phyloP scores from a whole-genome alignment of 2,797 vertebrate genomes.

The Urophycis tenuis region DNA sequence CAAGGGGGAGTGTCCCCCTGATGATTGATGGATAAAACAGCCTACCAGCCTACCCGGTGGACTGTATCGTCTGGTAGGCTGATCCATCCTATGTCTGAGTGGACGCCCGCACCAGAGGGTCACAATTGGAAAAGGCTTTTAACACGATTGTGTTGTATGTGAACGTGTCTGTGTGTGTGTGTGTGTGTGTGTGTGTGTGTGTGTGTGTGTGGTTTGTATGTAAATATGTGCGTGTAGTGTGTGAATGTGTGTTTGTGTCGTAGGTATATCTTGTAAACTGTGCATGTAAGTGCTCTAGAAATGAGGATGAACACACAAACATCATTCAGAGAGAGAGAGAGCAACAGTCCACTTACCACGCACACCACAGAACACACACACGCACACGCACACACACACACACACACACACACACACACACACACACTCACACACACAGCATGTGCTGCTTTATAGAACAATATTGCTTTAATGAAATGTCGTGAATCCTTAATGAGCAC shows the following conservation, averaged over 20 bases:
- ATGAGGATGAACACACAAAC: not conserved
- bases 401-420: constrained; percentile 52
- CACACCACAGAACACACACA: constrained; percentile 18
- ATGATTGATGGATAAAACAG: not conserved
- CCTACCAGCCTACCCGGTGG: not conserved
- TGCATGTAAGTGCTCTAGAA: not conserved
- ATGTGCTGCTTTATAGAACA: constrained; percentile 69
- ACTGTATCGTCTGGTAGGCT: not conserved
- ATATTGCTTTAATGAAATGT: constrained; percentile 77
- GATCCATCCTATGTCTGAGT: not conserved
- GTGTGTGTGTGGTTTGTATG: not conserved
- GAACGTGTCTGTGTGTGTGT: not conserved
- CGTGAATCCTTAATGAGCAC: constrained; percentile 81
- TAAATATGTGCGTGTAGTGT: not conserved
- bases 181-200: not conserved
- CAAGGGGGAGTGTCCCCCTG: not conserved
- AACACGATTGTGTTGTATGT: not conserved
- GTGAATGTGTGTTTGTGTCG: not conserved
- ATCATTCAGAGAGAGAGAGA: too few species aligned
- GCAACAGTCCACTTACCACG: too few species aligned
- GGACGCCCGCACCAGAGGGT: not conserved
- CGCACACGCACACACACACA: constrained; percentile 22
- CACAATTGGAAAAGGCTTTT: not conserved
- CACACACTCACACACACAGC: constrained; percentile 65
- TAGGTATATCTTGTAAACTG: not conserved